Evolutionary conservation across 2,113 vertebrate genomes (phyloP).

Genomic region (Sapayoa aenigma): DNA sequence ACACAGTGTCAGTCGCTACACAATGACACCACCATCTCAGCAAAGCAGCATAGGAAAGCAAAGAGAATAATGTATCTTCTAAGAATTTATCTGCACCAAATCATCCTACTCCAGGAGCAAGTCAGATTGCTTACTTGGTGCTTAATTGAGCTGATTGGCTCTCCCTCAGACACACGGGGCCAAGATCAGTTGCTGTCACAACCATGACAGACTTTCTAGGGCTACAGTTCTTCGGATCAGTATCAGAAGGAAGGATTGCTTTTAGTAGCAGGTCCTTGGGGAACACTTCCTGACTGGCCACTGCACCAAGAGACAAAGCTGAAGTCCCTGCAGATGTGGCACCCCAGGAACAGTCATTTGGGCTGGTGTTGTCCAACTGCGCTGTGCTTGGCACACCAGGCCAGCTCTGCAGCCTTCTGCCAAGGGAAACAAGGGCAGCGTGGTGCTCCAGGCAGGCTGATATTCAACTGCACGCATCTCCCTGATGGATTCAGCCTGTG

Average conservation of each 20-base stretch:
- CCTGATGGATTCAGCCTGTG: neutral
- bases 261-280: neutral
- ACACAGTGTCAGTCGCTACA: rapidly evolving
- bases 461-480: neutral
- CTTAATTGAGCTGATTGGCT: neutral
- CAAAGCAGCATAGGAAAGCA: neutral
- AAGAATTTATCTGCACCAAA: neutral
- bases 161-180: rapidly evolving
- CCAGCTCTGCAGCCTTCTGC: neutral
- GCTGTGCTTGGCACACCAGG: neutral
- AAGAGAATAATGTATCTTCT: neutral
- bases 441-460: neutral
- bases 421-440: neutral
- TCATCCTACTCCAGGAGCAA: neutral
- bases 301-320: neutral
- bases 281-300: neutral
- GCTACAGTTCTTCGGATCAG: neutral
- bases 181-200: neutral
- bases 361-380: rapidly evolving
- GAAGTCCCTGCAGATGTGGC: neutral
- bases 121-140: neutral
- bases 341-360: neutral
- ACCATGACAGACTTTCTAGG: neutral
- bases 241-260: neutral
- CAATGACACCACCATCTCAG: neutral